These are phyloP conservation scores for Labeo catla DNA, from an alignment of 2,113 vertebrate genomes.

Conservation along the genomic window DNA sequence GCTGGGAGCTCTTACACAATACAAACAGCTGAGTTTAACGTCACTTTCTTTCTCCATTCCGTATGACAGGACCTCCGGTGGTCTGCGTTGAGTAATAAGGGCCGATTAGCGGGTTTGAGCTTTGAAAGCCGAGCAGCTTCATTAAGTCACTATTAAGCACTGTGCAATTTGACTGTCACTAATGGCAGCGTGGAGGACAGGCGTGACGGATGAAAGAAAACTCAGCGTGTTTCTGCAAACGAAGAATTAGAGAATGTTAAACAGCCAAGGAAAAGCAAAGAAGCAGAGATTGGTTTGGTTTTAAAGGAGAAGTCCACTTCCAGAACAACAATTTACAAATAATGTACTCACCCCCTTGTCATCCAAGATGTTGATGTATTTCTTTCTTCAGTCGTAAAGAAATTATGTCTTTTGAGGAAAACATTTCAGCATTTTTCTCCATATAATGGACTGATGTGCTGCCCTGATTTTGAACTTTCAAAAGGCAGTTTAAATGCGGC, in stretches of 20 bases:
- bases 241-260: background rate
- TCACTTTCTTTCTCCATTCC: background rate
- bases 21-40: conserved; percentile 17
- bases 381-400: too few species aligned
- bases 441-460: too few species aligned
- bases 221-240: conserved; percentile 3
- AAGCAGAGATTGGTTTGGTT: background rate
- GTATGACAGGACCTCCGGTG: background rate
- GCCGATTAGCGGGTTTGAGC: conserved; percentile 18
- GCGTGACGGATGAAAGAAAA: background rate
- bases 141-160: conserved; percentile 31
- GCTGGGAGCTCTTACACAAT: background rate
- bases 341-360: too few species aligned
- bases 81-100: background rate
- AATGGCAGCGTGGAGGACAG: conserved; percentile 30
- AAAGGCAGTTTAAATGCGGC: too few species aligned
- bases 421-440: too few species aligned
- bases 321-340: too few species aligned
- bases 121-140: conserved; percentile 20
- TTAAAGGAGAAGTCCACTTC: too few species aligned
- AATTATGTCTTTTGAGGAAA: too few species aligned
- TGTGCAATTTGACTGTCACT: conserved; percentile 36
- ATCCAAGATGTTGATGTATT: too few species aligned
- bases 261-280: background rate
- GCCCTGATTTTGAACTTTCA: too few species aligned